Evolutionary conservation across 1,140 invertebrate genomes (phyloP), one percentile per base, ranked within the genome.

Genomic region (Tetragnatha versicolor): DNA sequence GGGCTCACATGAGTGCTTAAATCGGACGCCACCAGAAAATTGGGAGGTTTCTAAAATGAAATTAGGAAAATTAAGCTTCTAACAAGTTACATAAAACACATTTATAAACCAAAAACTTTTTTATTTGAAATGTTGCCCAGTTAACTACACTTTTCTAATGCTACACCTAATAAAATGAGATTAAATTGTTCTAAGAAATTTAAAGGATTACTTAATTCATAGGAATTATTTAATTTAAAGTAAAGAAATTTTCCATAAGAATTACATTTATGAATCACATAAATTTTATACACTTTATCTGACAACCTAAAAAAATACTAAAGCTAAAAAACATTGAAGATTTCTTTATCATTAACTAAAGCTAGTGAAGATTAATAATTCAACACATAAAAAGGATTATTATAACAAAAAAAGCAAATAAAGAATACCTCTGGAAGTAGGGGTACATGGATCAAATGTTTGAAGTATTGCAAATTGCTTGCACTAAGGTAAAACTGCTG

Each of bases 381-480:
- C 17, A 25, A 55, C 27, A 22, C 51, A 4, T 6, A 20, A 0
- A n/a, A n/a, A n/a, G n/a, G n/a, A n/a, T n/a, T n/a, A n/a, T n/a
- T n/a, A n/a, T n/a, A n/a, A n/a, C n/a, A n/a, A n/a, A n/a, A n/a
- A n/a, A n/a, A n/a, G n/a, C n/a, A n/a, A n/a, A n/a, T n/a, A n/a
- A n/a, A n/a, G 72, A 82, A 86, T 88, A 94, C 93, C 84, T 96
- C 93, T 14, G 97, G 97, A 82, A 99, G 88, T 22, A 92, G 89
- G 12, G 97, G 97, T 82, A 99, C 92, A 72, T 94, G 93, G 77
- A 99, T 95, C 47, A 99, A 88, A 85, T 96, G 93, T 85, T 96
- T 95, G 86, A 99, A 99, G 88, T 99, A 99, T 86, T 99, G 98
- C 82, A 99, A 89, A 83, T 93, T 97, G 83, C 92, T 92, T 6